These are phyloP conservation scores for Dascillus cervinus DNA, from an alignment of 2,888 invertebrate genomes.

Conservation along the genomic window DNA sequence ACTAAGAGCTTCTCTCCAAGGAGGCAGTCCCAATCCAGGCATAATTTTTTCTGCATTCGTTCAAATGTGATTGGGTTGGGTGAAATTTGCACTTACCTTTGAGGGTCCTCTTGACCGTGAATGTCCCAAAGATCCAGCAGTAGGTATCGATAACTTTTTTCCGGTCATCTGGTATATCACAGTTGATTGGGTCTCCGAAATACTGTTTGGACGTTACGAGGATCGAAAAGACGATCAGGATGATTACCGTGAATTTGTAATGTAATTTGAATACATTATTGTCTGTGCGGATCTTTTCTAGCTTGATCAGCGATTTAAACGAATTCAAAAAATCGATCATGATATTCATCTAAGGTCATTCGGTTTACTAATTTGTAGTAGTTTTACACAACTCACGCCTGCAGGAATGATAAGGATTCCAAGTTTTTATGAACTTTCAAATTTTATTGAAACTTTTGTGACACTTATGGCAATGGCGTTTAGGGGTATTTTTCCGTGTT, in stretches of 20 bases:
- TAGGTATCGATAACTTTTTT: conserved; percentile 63
- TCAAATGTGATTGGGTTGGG: conserved; percentile 1
- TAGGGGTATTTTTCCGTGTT: too few relatives aligned
- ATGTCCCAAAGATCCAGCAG: conserved; percentile 75
- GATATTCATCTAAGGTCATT: conserved; percentile 15
- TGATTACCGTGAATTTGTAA: conserved; percentile 63
- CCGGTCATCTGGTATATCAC: conserved; percentile 51
- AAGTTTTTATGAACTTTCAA: too few relatives aligned
- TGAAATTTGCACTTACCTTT: conserved; percentile 29
- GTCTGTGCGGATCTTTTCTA: conserved; percentile 62
- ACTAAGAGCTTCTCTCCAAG: conserved; percentile 7
- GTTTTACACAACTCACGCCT: too few relatives aligned
- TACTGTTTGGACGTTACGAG: conserved; percentile 75
- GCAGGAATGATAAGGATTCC: too few relatives aligned
- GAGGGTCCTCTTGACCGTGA: conserved; percentile 47
- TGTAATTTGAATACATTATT: conserved; percentile 69
- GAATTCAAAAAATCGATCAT: conserved; percentile 63
- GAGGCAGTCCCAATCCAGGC: conserved; percentile 41
- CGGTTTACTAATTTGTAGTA: too few relatives aligned
- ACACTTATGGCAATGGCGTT: too few relatives aligned
- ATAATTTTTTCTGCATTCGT: conserved; percentile 27
- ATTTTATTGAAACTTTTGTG: too few relatives aligned
- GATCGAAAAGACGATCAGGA: conserved; percentile 65
- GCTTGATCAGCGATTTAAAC: conserved; percentile 58
- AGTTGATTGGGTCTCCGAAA: conserved; percentile 79